Base-by-base conservation (phyloP, 2,113 vertebrate species). In the Otolemur garnettii region DNA sequence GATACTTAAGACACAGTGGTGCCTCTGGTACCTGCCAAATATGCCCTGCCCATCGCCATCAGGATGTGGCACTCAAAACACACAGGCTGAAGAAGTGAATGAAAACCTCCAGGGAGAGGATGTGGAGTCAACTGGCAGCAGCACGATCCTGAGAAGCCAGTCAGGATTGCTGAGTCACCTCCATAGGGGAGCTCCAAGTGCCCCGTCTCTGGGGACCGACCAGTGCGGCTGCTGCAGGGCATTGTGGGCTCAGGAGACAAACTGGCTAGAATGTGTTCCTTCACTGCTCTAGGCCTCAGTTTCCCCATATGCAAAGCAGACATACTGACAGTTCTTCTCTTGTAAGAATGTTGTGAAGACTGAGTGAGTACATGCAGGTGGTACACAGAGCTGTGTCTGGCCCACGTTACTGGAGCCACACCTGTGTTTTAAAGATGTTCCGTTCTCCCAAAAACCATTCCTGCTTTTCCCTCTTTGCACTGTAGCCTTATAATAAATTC, bases 121-220 rank as follows among this genome's bases (percentile, higher is more conserved):
- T 13, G 2, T 0, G 3, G 69, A 62, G 18, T 45, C 13, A 21
- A 21, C 0, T 15, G 42, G 57, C 72, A 53, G 35, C 35, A 42
- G 62, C 24, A 12, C 74, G 64, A 42, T 38, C 80, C 42, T 45
- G 57, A 28, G 45, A 74, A 9, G 33, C 55, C 85, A 74, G 7
- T 26, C 11, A 4, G 9, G 30, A 50, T 19, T 6, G 0, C 53
- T 10, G 38, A 64, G 42, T 21, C 38, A 53, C 80, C 30, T 28
- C 68, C 57, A 17, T 26, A 26, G 7, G 0, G 22, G 3, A 14
- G 5, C 17, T 15, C 38, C 21, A 8, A 0, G 7, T 2, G 7
- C n/a, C n/a, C 38, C 30, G 22, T 6, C 38, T 45, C 57, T 11
- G 28, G 62, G 28, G 30, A 18, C 78, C 9, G n/a, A 35, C 50